Base-by-base conservation (phyloP, 1,140 invertebrate species). In the Listronotus bonariensis region DNA sequence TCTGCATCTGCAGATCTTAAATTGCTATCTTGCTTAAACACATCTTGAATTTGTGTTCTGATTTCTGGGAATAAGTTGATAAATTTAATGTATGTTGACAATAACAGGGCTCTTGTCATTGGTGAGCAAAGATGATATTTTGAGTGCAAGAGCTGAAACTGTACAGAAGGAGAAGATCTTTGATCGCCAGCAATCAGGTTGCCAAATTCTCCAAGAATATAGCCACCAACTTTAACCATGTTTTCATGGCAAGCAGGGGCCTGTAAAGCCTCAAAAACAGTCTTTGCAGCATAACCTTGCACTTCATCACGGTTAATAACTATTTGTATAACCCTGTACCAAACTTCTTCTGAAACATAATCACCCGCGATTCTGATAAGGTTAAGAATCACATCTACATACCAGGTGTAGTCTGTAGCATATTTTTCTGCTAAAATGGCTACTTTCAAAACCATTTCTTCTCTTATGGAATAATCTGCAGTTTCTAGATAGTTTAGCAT, bases 181-280 rank as follows among this genome's bases (percentile, higher is more conserved):
- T 95, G 92, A 82, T 99, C 98, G 10, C 97, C 97, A 71, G 98
- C 97, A 78, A 99, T 99, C 18, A 99, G 85, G 83, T 99, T 99
- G 31, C 98, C 98, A 84, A 99, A 99, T 83, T 99, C 98, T 57
- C 98, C 98, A 42, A 99, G 84, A 73, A 99, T 99, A 74, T 99
- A 99, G 26, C 97, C 98, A 54, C 97, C 97, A 45, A 99, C 98
- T 88, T 99, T 99, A 0, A 99, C 97, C 97, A 99, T 99, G 80
- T 99, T 99, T 83, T 99, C 98, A 81, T 99, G 98, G 78, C 97
- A 99, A 49, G 97, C 96, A 26, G 96, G 95, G 43, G 96, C 96
- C 85, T 98, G 96, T 48, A 99, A 80, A 66, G 97, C 93, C 81
- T 99, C 97, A 84, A 99, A 99, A 6, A 99, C 97, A 36, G 97